Evolutionary conservation across 2,113 vertebrate species (phyloP), one percentile per base, ranked within the genome.

Genomic region (Macquaria australasica): DNA sequence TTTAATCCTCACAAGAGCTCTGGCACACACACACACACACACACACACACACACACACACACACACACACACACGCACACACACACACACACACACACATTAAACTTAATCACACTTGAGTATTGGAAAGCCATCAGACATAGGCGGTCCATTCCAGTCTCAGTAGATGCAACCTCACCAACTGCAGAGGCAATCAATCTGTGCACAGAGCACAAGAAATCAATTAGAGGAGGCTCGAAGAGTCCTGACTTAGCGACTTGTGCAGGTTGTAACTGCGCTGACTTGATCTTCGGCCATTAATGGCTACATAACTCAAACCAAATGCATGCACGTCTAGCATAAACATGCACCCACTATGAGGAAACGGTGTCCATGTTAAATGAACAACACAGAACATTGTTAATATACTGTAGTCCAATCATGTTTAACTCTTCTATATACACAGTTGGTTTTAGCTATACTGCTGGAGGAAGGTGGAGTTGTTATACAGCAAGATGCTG

Each of bases 1-100:
- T 88, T 92, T 89, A 95, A 94, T 93, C 92, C 92, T 73, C 25
- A 81, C 78, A 12, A 85, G 86, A 90, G 78, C 93, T 90, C 84
- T n/a, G n/a, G n/a, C 82, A 62, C 84, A 79, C 58, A 48, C 68
- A 72, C 78, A 81, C 64, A 45, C 51, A 76, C 51, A 76, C 59
- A 74, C 76, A 76, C 55, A 83, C 70, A 84, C 76, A 78, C 37
- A 76, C 76, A 68, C 82, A 62, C 84, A 79, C 58, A 48, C 68
- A 72, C 78, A 81, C 64, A 45, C 51, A 76, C 51, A 76, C 82
- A 62, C 84, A 79, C 58, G 37, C 68, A 72, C 78, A 81, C 64
- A 45, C 51, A 76, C 51, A 76, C 59, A 74, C 76, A 76, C 55
- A 83, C 70, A 84, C 76, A 78, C 37, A 76, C 76, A 68, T 79